Evolutionary conservation across 2,888 invertebrate genomes (phyloP).

Genomic region (Eueremaeus valkanovi): DNA sequence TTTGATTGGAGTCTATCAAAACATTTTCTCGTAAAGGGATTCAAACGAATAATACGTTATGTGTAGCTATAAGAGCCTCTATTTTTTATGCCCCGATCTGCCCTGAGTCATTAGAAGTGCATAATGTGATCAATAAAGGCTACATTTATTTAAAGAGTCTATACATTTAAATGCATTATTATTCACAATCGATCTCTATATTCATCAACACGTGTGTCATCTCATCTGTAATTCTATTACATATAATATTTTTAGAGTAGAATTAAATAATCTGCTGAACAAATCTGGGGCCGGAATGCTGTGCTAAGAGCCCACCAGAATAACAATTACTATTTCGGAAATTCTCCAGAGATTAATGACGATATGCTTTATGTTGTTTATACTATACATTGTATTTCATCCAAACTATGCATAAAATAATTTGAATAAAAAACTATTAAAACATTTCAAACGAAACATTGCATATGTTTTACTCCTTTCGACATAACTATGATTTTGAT

Average conservation of each 20-base stretch:
- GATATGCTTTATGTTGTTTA: background rate
- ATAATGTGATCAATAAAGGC: background rate
- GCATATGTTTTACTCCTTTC: no score
- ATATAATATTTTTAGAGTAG: background rate
- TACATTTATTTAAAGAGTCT: background rate
- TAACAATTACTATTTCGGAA: background rate
- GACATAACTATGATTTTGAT: no score
- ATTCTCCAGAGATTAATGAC: background rate
- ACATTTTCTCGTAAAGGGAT: no score
- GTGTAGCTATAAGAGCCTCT: no score
- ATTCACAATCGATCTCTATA: background rate
- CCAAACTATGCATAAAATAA: no score
- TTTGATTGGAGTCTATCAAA: no score
- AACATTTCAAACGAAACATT: no score
- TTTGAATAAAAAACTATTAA: no score
- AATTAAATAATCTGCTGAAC: background rate
- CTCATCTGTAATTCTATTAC: background rate
- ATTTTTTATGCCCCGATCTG: no score
- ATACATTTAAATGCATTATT: background rate
- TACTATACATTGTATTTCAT: background rate
- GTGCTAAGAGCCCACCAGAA: background rate
- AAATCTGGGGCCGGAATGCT: background rate
- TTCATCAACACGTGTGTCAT: constrained; percentile 23
- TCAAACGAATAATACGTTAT: no score
- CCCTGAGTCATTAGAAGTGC: no score